Conservation (phyloP, 2,113 vertebrate genomes). For the Leptosomus discolor region DNA sequence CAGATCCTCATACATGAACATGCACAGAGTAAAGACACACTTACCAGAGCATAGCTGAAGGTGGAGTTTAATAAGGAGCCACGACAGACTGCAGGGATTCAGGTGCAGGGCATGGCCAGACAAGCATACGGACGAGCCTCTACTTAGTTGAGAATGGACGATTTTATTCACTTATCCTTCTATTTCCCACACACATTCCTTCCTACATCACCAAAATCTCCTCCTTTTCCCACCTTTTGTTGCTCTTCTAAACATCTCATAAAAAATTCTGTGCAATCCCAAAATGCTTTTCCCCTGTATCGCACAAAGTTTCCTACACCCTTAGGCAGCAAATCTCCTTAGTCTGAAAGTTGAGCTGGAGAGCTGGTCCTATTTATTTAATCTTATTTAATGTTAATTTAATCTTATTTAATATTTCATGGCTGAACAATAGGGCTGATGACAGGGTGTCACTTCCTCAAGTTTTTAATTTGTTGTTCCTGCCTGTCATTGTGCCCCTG, state of each 20-base stretch:
- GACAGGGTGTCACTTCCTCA: not conserved
- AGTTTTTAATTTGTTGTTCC: not conserved
- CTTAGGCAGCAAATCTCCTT: not conserved
- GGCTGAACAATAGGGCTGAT: not conserved
- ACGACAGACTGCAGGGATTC: not conserved
- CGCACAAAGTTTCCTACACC: not conserved
- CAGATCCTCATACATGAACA: too few species aligned
- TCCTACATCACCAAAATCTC: not conserved
- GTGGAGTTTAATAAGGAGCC: not conserved
- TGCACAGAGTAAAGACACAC: not conserved
- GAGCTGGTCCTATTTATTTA: not conserved
- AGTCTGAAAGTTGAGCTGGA: not conserved
- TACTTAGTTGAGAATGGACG: not conserved
- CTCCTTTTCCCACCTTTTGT: not conserved
- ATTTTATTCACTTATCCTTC: not conserved
- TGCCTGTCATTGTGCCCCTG: not conserved
- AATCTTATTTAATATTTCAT: not conserved
- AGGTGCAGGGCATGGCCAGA: not conserved
- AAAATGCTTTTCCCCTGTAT: not conserved
- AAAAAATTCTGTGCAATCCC: not conserved
- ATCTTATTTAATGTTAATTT: too few species aligned
- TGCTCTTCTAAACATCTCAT: not conserved
- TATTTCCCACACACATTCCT: not conserved
- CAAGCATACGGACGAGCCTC: not conserved
- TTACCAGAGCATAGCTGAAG: not conserved